Evolutionary conservation across 2,888 invertebrate genomes (phyloP), one percentile per base, ranked within the genome.

Genomic region (Iselma pallidipennis): DNA sequence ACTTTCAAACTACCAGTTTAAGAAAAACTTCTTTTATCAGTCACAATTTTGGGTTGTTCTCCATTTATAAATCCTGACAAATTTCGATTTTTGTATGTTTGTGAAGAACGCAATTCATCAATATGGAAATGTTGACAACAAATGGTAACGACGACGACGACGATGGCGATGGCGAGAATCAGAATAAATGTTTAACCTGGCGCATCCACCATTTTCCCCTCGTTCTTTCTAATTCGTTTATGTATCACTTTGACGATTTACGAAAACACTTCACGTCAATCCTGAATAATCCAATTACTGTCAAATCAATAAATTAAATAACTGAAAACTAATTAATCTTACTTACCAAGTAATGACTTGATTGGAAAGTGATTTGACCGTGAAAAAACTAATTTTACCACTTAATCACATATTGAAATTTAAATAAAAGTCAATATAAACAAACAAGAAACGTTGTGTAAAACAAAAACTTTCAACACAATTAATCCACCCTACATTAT

Each of bases 181-280:
- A 10, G 33, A 16, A n/a, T 19, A 4, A 12, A 45, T 9, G 0
- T 12, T 23, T 51, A 12, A 9, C 57, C 57, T 29, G 57, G 57
- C 57, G 52, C 57, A 21, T 57, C 57, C 57, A 52, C 57, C 57
- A 57, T 57, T 57, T 52, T 6, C 21, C 1, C 10, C 2, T n/a
- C n/a, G n/a, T n/a, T n/a, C n/a, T n/a, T n/a, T n/a, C 12, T 37
- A 6, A 2, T 6, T 16, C 7, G 16, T 16, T 37, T 16, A 3
- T 4, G 2, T 33, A 2, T 31, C 12, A 14, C 12, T 25, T 25
- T 25, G 25, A 25, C 14, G 1, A 14, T 5, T 14, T 33, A 2
- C 2, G 1, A 33, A 10, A 19, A 42, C 4, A 19, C 9, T 19
- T 16, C 4, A 37, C 37, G 7, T 19, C 37, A 37, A 37, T 37